These are phyloP conservation scores for Cryptoblepharus egeriae DNA, from an alignment of 2,797 vertebrate species.

Conservation along the genomic window DNA sequence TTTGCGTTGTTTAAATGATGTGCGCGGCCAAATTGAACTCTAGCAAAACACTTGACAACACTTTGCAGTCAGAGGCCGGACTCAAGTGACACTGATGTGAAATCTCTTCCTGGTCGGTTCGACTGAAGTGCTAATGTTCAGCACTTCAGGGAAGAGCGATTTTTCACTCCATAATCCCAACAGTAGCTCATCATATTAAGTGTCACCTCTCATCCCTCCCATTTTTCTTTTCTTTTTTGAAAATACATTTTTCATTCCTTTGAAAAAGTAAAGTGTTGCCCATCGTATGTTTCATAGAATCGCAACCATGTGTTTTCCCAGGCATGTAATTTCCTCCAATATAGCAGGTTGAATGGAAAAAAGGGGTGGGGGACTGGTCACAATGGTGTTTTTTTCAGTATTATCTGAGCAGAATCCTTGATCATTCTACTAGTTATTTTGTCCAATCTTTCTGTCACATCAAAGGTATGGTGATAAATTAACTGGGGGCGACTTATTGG, in stretches of 20 bases:
- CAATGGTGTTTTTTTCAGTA: neutral
- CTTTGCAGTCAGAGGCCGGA: slow-evolving; percentile 41
- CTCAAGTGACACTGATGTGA: slow-evolving; percentile 33
- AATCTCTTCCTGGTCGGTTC: slow-evolving; percentile 8
- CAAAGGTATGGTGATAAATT: slow-evolving; percentile 42
- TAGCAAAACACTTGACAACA: slow-evolving; percentile 47
- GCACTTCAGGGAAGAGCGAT: neutral
- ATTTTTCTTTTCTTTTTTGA: neutral
- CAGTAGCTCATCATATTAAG: accelerated
- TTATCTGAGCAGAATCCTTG: slow-evolving; percentile 16
- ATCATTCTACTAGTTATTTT: slow-evolving; percentile 37
- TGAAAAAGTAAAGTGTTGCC: slow-evolving; percentile 9
- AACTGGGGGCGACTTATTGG: slow-evolving; percentile 43
- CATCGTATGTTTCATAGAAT: slow-evolving; percentile 13
- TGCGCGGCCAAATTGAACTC: slow-evolving; percentile 52
- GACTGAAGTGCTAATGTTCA: slow-evolving; percentile 15
- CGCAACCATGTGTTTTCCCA: slow-evolving; percentile 1
- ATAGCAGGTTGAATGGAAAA: neutral
- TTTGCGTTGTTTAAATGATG: slow-evolving; percentile 35
- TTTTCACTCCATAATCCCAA: neutral
- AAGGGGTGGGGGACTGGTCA: neutral
- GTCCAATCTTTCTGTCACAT: slow-evolving; percentile 45
- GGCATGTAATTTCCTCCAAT: slow-evolving; percentile 4
- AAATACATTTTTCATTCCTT: slow-evolving; percentile 29
- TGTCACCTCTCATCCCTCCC: neutral